These are phyloP conservation scores for Struthidea cinerea DNA, from an alignment of 2,113 vertebrate genomes.

Conservation along the genomic window DNA sequence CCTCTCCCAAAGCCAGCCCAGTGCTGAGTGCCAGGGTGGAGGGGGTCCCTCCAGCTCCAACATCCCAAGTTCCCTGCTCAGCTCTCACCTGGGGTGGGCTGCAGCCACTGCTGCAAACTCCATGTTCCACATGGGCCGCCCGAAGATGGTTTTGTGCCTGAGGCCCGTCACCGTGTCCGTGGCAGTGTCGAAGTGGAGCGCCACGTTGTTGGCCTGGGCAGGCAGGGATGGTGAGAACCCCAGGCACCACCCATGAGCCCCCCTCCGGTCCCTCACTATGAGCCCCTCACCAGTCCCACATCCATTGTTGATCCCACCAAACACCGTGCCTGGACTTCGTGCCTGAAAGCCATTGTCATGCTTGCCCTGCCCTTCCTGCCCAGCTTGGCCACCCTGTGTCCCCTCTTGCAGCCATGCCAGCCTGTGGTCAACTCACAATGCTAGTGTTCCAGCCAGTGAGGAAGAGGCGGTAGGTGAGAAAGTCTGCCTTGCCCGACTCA, in stretches of 20 bases:
- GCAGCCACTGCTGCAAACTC: constrained; percentile 83
- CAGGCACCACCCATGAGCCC: rapidly evolving
- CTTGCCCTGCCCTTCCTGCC: not conserved
- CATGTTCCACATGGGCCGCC: constrained; percentile 85
- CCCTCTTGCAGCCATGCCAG: not conserved
- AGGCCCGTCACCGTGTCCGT: constrained; percentile 84
- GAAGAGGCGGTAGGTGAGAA: constrained; percentile 89
- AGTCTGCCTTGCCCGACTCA: constrained; percentile 79
- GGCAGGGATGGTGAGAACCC: not conserved
- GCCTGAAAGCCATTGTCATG: not conserved
- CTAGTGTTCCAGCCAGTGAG: constrained; percentile 86
- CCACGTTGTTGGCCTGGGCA: constrained; percentile 71
- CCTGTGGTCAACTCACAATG: constrained; percentile 64
- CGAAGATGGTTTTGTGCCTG: constrained; percentile 88
- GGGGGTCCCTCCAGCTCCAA: not conserved
- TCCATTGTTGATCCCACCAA: not conserved
- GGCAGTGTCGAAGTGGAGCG: constrained; percentile 75
- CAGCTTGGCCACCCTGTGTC: rapidly evolving
- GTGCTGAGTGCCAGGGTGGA: not conserved
- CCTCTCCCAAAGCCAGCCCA: not conserved
- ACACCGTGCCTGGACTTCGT: rapidly evolving
- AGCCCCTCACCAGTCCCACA: too few species aligned
- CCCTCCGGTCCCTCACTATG: not conserved
- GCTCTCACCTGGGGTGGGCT: constrained; percentile 83
- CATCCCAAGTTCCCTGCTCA: rapidly evolving